Base-by-base conservation (phyloP, 2,888 invertebrate species). In the Lypha dubia region DNA sequence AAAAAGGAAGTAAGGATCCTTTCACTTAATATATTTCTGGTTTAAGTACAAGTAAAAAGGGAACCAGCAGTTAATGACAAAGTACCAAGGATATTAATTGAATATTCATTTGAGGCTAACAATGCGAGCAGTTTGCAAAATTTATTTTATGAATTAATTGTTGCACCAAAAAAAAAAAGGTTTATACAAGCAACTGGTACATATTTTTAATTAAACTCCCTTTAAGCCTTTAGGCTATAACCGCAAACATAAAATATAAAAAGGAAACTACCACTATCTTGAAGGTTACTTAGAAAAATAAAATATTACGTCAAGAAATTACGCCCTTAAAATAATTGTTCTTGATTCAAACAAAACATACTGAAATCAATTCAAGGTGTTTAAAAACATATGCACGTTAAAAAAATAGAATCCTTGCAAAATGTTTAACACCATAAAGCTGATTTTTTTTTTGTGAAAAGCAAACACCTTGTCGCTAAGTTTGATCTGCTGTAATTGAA, bases 281-380 rank as follows among this genome's bases (percentile, higher is more conserved):
- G 60, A 73, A 73, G 71, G 71, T 71, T 58, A 20, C 46, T 60
- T 60, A 22, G 6, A 35, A 28, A 8, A 35, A 46, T 3, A 28
- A 60, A 63, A 53, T 28, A 68, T 58, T 58, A 28, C 44, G 22
- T 58, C n/a, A 65, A 56, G 71, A 71, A 79, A 51, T 63, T 49
- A 70, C 71, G 44, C 62, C 60, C 68, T n/a, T 13, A 2, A 70
- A 41, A 70, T 13, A 58, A 28, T 51, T 28, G n/a, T 41, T 38
- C 1, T 17, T n/a, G 5, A 35, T 5, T 32, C 49, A 1, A 35
- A 46, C 28, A 49, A n/a, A 49, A 24, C 15, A 5, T 3, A 53
- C 1, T 28, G 11, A 35, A 56, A 58, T 32, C 35, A 58, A n/a
- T 58, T 58, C 32, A 58, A 58, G 20, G 35, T 32, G 17, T n/a